These are phyloP conservation scores for Epinephelus malabaricus DNA, from an alignment of 2,797 vertebrate genomes.

Conservation along the genomic window DNA sequence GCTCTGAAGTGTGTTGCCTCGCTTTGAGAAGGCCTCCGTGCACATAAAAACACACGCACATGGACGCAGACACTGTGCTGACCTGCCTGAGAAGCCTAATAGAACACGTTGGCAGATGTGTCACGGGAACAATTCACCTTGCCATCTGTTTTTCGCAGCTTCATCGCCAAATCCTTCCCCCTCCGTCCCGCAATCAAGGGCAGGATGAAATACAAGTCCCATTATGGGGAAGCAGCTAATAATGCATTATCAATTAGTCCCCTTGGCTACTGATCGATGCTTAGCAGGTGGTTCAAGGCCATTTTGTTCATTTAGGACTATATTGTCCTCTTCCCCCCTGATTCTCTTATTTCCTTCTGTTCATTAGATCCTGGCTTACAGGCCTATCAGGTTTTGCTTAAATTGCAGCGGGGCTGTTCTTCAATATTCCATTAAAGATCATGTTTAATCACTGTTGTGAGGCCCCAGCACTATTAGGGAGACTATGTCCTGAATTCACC, in stretches of 20 bases:
- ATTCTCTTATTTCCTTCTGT: constrained; percentile 83
- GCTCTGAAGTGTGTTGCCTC: constrained; percentile 46
- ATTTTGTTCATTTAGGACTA: constrained; percentile 84
- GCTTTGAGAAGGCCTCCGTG: constrained; percentile 48
- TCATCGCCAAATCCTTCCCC: constrained; percentile 76
- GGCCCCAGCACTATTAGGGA: constrained; percentile 30
- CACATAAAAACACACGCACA: constrained; percentile 9
- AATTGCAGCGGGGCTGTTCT: constrained; percentile 78
- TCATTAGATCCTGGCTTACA: constrained; percentile 78
- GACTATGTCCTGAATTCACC: constrained; percentile 41
- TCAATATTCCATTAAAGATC: constrained; percentile 84
- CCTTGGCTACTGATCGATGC: constrained; percentile 87
- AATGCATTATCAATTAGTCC: constrained; percentile 90
- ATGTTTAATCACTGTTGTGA: constrained; percentile 78
- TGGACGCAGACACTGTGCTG: constrained; percentile 40
- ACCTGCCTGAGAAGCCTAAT: constrained; percentile 77
- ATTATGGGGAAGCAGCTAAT: constrained; percentile 86
- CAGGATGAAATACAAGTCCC: constrained; percentile 87
- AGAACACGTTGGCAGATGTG: constrained; percentile 81
- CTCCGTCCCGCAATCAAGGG: constrained; percentile 74
- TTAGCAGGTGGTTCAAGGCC: constrained; percentile 85
- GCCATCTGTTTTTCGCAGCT: constrained; percentile 85
- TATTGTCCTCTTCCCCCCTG: constrained; percentile 71
- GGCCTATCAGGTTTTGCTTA: constrained; percentile 79
- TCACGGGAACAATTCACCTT: constrained; percentile 85